Conservation (phyloP, 2,888 invertebrate species). For the Muscina levida region DNA sequence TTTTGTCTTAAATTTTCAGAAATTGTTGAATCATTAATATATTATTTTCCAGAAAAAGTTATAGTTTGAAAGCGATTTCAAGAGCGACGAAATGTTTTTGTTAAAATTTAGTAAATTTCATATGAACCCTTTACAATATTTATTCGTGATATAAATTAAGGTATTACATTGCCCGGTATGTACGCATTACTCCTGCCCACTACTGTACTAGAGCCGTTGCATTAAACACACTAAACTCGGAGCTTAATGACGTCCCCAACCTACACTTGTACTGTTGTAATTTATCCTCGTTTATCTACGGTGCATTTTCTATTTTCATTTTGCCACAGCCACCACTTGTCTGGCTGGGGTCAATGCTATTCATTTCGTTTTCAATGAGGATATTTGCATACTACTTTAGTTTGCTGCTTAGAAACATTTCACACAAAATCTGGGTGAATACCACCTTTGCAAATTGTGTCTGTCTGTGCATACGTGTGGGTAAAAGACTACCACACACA, state of each 20-base stretch:
- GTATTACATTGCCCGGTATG: no score
- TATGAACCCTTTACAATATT: no score
- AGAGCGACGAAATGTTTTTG: no score
- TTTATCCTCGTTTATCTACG: background rate
- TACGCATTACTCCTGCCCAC: no score
- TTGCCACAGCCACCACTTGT: constrained; percentile 28
- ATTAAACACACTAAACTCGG: no score
- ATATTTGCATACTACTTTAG: constrained; percentile 45
- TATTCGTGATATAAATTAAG: no score
- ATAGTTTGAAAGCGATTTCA: no score
- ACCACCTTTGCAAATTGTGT: background rate
- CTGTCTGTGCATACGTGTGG: constrained; percentile 20
- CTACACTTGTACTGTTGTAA: background rate
- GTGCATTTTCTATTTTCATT: constrained; percentile 11
- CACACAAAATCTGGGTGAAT: background rate
- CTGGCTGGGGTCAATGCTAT: constrained; percentile 54
- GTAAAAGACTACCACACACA: background rate
- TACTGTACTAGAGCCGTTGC: no score
- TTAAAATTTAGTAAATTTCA: no score
- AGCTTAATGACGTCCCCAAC: background rate
- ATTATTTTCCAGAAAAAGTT: no score
- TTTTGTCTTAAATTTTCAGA: no score
- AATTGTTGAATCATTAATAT: no score
- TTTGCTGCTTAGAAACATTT: background rate
- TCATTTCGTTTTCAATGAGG: constrained; percentile 49